Evolutionary conservation across 2,797 vertebrate genomes (phyloP).

Genomic region (Poecilia gillii): DNA sequence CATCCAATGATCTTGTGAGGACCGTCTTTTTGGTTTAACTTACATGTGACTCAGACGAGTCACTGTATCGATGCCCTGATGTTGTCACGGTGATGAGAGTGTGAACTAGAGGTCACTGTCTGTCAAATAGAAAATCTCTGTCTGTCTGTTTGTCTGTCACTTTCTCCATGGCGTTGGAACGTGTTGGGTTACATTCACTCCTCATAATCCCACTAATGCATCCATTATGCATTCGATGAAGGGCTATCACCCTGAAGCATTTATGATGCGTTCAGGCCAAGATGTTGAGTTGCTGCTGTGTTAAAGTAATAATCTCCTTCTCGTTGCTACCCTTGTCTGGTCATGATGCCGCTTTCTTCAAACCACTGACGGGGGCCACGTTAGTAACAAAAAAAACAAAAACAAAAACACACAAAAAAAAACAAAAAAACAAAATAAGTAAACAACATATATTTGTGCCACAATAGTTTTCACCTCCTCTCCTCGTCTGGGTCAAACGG

Average conservation of each 20-base stretch:
- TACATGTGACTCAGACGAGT: conserved; percentile 44
- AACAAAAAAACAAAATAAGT: too few species aligned
- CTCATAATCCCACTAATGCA: conserved; percentile 52
- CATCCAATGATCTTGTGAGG: conserved; percentile 67
- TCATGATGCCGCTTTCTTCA: conserved; percentile 62
- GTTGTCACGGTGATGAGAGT: conserved; percentile 42
- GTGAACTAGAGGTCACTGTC: conserved; percentile 53
- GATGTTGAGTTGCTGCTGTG: conserved; percentile 49
- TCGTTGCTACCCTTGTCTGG: conserved; percentile 47
- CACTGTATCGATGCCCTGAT: conserved; percentile 44
- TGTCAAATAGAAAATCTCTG: conserved; percentile 31
- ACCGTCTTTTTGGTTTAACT: conserved; percentile 59
- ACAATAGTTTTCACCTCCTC: conserved; percentile 52
- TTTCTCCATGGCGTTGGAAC: conserved; percentile 31
- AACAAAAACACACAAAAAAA: too few species aligned
- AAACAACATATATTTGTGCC: conserved; percentile 58
- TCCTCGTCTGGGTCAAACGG: conserved; percentile 43
- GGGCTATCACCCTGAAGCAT: conserved; percentile 76
- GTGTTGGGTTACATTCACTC: conserved; percentile 22
- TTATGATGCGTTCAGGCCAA: conserved; percentile 76
- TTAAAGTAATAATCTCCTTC: conserved; percentile 53
- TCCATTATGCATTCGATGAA: conserved; percentile 73
- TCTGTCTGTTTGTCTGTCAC: conserved; percentile 27
- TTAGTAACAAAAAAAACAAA: conserved; percentile 31
- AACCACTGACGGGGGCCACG: conserved; percentile 65